A percentile compares a stretch with the other conserved stretches of the same genome.
These are phyloP conservation scores for Oeneis ivallda DNA, from an alignment of 2,888 invertebrate genomes.

Conservation along the genomic window DNA sequence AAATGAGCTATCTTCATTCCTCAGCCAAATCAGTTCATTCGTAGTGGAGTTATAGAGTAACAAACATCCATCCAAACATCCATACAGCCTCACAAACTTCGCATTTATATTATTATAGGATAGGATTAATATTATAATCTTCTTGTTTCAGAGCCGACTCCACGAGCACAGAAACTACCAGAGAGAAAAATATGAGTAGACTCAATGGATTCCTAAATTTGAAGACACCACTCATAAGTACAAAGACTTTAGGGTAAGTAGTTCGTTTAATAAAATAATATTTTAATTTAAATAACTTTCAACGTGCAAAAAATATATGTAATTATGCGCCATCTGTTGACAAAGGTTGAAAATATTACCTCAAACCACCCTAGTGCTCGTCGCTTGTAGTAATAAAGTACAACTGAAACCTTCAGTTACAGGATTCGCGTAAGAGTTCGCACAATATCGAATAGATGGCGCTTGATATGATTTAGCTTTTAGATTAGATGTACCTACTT, in stretches of 20 bases:
- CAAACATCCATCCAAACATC: too few relatives aligned
- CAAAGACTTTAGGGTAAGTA: conserved; percentile 88
- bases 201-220: conserved; percentile 86
- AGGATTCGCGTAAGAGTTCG: background rate
- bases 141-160: conserved; percentile 61
- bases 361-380: background rate
- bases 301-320: background rate
- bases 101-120: too few relatives aligned
- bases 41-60: too few relatives aligned
- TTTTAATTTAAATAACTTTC: too few relatives aligned
- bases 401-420: background rate
- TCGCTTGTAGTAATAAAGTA: too few relatives aligned
- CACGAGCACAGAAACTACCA: conserved; percentile 56
- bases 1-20: too few relatives aligned
- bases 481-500: too few relatives aligned
- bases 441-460: conserved; percentile 1
- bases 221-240: conserved; percentile 88
- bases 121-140: background rate
- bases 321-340: conserved; percentile 8
- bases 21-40: too few relatives aligned
- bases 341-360: background rate
- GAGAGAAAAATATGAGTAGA: conserved; percentile 79
- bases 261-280: too few relatives aligned
- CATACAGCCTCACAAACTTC: too few relatives aligned
- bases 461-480: background rate